Evolutionary conservation across 2,888 invertebrate species (phyloP).

Genomic region (Phanerotoma sp.): DNA sequence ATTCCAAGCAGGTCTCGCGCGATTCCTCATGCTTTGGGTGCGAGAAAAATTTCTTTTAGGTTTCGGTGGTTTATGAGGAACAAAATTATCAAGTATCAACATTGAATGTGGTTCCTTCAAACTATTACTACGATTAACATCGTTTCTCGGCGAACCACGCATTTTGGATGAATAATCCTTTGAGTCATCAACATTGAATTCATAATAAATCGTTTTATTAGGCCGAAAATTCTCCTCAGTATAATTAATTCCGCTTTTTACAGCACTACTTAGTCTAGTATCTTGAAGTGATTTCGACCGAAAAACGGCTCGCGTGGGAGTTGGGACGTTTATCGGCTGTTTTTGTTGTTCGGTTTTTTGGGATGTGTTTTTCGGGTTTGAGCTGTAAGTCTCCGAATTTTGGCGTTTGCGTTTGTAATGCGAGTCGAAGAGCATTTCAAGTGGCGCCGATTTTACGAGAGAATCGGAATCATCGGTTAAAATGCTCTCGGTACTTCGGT

Average conservation of each 20-base stretch:
- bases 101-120: slow-evolving; percentile 47
- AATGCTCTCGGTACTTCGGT: slow-evolving; percentile 79
- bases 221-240: slow-evolving; percentile 37
- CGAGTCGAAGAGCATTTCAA: slow-evolving; percentile 70
- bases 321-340: slow-evolving; percentile 1
- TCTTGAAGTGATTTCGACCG: slow-evolving; percentile 58
- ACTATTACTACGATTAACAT: slow-evolving; percentile 37
- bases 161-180: slow-evolving; percentile 30
- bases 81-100: slow-evolving; percentile 56
- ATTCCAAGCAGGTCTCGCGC: slow-evolving; percentile 49
- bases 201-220: slow-evolving; percentile 43
- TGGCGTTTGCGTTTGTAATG: slow-evolving; percentile 56
- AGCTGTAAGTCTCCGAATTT: slow-evolving; percentile 55
- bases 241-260: slow-evolving; percentile 33
- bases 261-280: slow-evolving; percentile 46
- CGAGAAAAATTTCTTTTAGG: slow-evolving; percentile 57
- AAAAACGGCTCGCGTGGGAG: slow-evolving; percentile 45
- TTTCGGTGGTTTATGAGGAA: slow-evolving; percentile 75
- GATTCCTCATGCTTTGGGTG: slow-evolving; percentile 52
- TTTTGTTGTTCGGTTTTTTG: slow-evolving; percentile 3
- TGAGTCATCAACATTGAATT: slow-evolving; percentile 43
- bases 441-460: slow-evolving; percentile 74
- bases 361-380: slow-evolving; percentile 46
- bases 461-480: slow-evolving; percentile 76
- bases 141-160: slow-evolving; percentile 29